A percentile compares a stretch with the other conserved stretches of the same genome.
Evolutionary conservation across 2,113 vertebrate genomes (phyloP).

Genomic region (Caretta caretta): DNA sequence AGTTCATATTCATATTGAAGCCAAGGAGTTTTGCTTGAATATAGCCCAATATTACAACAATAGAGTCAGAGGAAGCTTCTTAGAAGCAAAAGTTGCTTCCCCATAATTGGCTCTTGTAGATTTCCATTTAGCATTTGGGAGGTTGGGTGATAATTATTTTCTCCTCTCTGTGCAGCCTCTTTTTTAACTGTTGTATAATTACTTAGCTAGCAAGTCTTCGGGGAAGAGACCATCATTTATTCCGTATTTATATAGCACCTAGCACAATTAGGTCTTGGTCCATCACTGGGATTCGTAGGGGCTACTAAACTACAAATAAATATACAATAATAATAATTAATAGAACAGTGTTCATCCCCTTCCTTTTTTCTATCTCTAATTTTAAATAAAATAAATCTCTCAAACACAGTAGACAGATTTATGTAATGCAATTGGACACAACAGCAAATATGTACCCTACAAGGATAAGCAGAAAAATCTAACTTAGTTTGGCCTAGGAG

Average conservation of each 20-base stretch:
- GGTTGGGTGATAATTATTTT: background rate
- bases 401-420: background rate
- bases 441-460: background rate
- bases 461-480: background rate
- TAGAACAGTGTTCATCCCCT: background rate
- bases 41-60: background rate
- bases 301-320: background rate
- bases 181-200: background rate
- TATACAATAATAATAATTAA: background rate
- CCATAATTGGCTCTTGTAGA: background rate
- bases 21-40: background rate
- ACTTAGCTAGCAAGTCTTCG: background rate
- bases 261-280: background rate
- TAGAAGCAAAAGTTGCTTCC: background rate
- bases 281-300: background rate
- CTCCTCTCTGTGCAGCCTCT: background rate
- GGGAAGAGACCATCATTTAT: background rate
- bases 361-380: background rate
- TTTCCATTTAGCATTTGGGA: background rate
- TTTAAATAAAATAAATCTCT: background rate
- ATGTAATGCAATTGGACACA: background rate
- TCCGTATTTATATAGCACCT: background rate
- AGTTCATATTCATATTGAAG: background rate
- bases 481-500: background rate
- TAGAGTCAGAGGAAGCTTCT: background rate